A percentile compares a stretch with the other conserved stretches of the same genome.
These are phyloP conservation scores for Orgyia antiqua DNA, from an alignment of 2,888 invertebrate species.

Conservation along the genomic window DNA sequence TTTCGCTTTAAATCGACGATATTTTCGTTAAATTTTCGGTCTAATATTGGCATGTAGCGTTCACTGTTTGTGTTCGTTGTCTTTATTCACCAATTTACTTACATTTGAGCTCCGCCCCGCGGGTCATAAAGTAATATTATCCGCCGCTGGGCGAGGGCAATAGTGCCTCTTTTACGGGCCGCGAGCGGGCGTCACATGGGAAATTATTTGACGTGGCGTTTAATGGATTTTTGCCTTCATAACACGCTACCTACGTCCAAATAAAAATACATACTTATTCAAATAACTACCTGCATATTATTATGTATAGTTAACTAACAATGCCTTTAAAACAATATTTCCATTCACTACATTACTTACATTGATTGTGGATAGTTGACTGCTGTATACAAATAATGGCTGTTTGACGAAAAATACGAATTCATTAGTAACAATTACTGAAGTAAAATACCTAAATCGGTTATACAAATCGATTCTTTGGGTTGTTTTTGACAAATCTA, in stretches of 20 bases:
- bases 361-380: too few species aligned
- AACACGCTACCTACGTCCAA: constrained; percentile 71
- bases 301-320: too few species aligned
- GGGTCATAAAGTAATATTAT: constrained; percentile 76
- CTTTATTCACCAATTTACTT: constrained; percentile 76
- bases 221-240: constrained; percentile 78
- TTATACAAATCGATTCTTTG: too few species aligned
- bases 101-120: constrained; percentile 66
- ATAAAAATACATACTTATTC: constrained; percentile 57
- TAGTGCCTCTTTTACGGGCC: constrained; percentile 77
- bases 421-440: too few species aligned
- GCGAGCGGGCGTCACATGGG: constrained; percentile 75
- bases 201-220: constrained; percentile 78
- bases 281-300: constrained; percentile 31
- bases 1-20: background rate
- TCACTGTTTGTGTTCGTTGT: constrained; percentile 50
- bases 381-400: too few species aligned
- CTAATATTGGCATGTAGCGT: constrained; percentile 32
- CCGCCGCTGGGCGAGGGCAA: constrained; percentile 71
- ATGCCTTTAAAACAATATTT: too few species aligned
- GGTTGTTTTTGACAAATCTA: too few species aligned
- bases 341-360: too few species aligned
- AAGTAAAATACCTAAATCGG: too few species aligned
- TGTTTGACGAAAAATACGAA: too few species aligned
- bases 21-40: constrained; percentile 20